Base-by-base conservation (phyloP, 2,113 vertebrate genomes). In the Geococcyx californianus region DNA sequence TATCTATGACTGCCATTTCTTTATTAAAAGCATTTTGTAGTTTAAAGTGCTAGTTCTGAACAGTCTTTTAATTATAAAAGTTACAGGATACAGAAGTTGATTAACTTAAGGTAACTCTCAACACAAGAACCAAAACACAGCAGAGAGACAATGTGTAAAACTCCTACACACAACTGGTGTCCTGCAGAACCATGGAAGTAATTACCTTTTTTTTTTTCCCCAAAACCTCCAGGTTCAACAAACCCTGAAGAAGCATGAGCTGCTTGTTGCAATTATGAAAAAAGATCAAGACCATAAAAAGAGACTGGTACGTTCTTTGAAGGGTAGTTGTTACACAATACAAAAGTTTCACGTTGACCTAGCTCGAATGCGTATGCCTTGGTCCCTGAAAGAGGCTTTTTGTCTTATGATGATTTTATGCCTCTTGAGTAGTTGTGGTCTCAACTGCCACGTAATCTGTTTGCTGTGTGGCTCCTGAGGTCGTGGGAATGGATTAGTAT, bases 231-330 rank as follows among this genome's bases (percentile, higher is more conserved):
- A 99, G 99, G 92, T 99, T 97, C 98, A 99, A 87, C 98, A 99
- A 91, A 98, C 98, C 18, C 98, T 99, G 92, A 99, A 96, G 97
- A 99, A 98, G 95, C 98, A 99, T 0, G 98, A 99, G 44, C 97
- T 99, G 55, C 98, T 99, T 49, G 96, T 98, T 93, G 97, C 97
- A 31, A 97, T 99, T 70, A 96, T 99, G 76, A 98, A 95, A 90
- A 99, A 98, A 97, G 98, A 99, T 28, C 98, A 98, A 80, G 98
- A 98, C 29, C 99, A 99, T 91, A 98, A 97, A 89, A 98, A 90
- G 87, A 98, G 99, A 64, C 96, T 99, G 99, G 99, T 99, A 98
- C 94, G 98, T 97, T 40, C 70, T 80, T 47, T 81, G 52, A 70
- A 89, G 62, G 28, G 1, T 47, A 7, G 40, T 89, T 82, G 42